A percentile compares a stretch with the other conserved stretches of the same genome.
Conservation (phyloP, 2,113 vertebrate species). For the Peromyscus polionotus region DNA sequence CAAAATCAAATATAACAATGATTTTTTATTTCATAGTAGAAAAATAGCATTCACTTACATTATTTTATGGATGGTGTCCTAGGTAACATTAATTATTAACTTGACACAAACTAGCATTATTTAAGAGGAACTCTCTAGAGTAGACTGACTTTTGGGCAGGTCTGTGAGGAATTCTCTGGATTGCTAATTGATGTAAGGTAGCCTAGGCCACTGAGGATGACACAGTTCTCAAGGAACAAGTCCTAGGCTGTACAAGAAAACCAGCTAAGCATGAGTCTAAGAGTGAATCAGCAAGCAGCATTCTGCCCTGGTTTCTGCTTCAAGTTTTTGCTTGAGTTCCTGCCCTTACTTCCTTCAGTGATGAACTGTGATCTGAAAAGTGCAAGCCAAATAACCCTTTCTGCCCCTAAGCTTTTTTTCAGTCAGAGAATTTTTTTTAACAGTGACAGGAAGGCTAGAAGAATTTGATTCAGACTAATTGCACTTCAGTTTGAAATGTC, state of each 20-base stretch:
- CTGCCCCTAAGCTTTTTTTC: background rate
- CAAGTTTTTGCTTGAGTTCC: background rate
- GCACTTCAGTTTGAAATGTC: background rate
- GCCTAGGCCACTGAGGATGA: no score
- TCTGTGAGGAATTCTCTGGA: background rate
- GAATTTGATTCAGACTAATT: background rate
- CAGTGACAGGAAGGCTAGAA: background rate
- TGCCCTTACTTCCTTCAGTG: no score
- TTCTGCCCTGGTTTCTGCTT: background rate
- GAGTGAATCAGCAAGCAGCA: background rate
- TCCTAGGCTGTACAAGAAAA: background rate
- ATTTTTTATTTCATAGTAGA: background rate
- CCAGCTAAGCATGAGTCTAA: background rate
- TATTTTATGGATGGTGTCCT: background rate
- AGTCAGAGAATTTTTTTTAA: background rate
- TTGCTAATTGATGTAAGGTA: background rate
- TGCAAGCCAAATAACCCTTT: background rate
- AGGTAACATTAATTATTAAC: background rate
- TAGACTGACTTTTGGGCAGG: background rate
- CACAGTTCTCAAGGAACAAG: background rate
- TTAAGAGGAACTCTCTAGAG: background rate
- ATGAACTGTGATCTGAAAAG: background rate
- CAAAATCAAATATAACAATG: constrained; percentile 18
- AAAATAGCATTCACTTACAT: background rate
- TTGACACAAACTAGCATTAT: background rate